Evolutionary conservation across 1,140 invertebrate species (phyloP).

Genomic region (Drosophila tani): DNA sequence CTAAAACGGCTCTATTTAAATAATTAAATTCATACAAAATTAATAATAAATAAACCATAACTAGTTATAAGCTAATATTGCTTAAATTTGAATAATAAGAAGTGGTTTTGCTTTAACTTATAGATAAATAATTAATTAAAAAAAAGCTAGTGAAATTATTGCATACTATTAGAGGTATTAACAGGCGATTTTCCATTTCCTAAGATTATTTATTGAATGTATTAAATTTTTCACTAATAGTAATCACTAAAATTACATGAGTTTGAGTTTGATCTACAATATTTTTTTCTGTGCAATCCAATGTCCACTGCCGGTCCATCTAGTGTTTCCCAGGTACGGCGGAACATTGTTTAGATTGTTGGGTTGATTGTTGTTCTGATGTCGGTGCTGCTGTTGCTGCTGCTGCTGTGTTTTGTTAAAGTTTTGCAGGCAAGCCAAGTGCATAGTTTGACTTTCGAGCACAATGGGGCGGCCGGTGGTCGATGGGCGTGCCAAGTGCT

Average conservation of each 20-base stretch:
- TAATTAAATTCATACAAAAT: not conserved
- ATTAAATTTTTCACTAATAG: no score
- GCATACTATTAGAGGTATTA: not conserved
- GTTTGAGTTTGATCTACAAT: not conserved
- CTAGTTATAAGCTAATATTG: not conserved
- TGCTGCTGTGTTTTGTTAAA: constrained; percentile 58
- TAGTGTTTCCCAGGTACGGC: constrained; percentile 33
- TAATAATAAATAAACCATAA: not conserved
- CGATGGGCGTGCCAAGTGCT: constrained; percentile 29
- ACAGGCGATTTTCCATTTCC: not conserved
- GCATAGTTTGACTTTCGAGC: constrained; percentile 68
- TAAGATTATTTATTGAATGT: no score
- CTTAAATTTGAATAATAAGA: not conserved
- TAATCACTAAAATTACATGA: not conserved
- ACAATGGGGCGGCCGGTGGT: constrained; percentile 44
- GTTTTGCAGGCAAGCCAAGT: constrained; percentile 67
- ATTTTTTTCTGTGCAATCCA: constrained; percentile 6
- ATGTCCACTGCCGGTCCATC: not conserved
- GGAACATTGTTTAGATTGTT: constrained; percentile 50
- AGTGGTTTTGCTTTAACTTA: no score
- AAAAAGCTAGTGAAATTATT: no score
- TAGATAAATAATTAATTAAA: no score
- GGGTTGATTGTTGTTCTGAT: constrained; percentile 37
- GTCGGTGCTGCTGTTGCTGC: constrained; percentile 20
- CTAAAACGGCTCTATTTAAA: not conserved